Conservation (phyloP, 2,797 vertebrate species). For the Ibycter americanus region DNA sequence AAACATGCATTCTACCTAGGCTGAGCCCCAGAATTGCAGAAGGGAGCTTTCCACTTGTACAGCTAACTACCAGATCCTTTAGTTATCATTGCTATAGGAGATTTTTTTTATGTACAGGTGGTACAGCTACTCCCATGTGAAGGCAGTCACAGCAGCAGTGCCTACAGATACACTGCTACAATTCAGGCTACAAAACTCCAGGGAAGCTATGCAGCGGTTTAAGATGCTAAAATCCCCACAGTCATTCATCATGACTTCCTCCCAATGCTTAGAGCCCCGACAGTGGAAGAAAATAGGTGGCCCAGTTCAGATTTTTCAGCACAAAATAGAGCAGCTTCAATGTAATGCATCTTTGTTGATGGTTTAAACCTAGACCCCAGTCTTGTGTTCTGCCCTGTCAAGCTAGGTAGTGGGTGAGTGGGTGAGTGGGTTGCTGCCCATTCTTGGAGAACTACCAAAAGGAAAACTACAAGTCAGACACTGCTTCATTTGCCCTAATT, state of each 20-base stretch:
- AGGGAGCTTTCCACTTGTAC: neutral
- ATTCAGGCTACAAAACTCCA: neutral
- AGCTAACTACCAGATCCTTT: neutral
- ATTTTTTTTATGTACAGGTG: accelerated
- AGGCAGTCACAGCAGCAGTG: neutral
- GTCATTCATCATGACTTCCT: accelerated
- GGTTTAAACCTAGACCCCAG: neutral
- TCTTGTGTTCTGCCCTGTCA: neutral
- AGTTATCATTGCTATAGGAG: accelerated
- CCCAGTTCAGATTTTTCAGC: neutral
- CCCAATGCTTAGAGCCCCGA: accelerated
- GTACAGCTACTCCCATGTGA: neutral
- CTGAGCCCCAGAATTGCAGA: neutral
- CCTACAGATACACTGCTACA: neutral
- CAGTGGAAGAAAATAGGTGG: neutral
- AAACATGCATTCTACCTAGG: neutral
- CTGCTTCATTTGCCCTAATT: neutral
- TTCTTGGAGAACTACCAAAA: neutral
- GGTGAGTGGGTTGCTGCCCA: accelerated
- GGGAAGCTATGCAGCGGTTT: neutral
- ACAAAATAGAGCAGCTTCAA: neutral
- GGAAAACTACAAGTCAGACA: neutral
- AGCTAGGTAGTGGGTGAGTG: accelerated
- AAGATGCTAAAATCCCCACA: neutral
- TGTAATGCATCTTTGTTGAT: no score